Base-by-base conservation (phyloP, 1,140 invertebrate genomes). In the Cherax destructor region DNA sequence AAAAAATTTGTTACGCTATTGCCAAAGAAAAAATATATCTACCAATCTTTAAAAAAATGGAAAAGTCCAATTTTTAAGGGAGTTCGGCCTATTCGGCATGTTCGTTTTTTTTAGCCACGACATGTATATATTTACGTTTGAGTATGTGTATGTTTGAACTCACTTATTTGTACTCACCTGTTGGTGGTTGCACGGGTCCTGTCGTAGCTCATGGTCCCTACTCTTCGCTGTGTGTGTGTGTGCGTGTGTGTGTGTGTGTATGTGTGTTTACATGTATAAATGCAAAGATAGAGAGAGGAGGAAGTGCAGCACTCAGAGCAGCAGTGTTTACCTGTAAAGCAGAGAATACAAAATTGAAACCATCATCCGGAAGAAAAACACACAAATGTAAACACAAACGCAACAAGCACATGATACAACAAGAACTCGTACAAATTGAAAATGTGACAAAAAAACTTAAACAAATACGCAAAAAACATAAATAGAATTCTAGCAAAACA, bases 231-330 rank as follows among this genome's bases (percentile, higher is more conserved):
- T 78, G 49, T 78, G 49, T 78, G 49, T 78, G 49, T 76, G 72
- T 76, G 72, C 4, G 72, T 76, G 72, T 76, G 72, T 76, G 72
- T 78, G n/a, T 78, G 76, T 78, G 76, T 78, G 13, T 78, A 1
- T 78, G 16, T 78, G 76, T 78, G 24, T 78, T 2, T 85, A 74
- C 69, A 74, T 85, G n/a, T 85, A 74, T 85, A 74, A 49, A 74
- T 76, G 41, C 50, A 74, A 65, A 85, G 59, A 74, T 74, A 6
- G 47, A 10, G 21, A 24, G 49, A 56, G 56, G 50, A 80, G 56
- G 16, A n/a, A 74, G 69, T 74, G 69, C 4, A 74, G 11, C 69
- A 74, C 69, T 74, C 69, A 74, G n/a, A 30, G n/a, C 7, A 21
- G 6, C 69, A 24, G 24, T 74, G 24, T 74, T 74, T 74, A 74